These are phyloP conservation scores for Edolisoma coerulescens DNA, from an alignment of 2,113 vertebrate species.

Conservation along the genomic window DNA sequence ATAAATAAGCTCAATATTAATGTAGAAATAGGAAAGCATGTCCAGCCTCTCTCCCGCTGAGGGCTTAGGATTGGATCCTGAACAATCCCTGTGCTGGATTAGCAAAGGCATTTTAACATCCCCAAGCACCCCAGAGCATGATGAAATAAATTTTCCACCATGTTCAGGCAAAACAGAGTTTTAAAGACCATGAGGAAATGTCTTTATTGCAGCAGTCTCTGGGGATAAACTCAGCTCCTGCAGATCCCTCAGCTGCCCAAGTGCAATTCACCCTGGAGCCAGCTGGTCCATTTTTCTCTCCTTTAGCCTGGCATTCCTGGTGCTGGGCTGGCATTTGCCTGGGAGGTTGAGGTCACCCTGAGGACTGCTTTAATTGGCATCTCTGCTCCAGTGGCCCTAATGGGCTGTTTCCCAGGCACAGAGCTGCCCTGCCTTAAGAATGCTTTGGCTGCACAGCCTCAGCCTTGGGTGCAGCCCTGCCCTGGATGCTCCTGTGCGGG, in stretches of 20 bases:
- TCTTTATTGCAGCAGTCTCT: background rate
- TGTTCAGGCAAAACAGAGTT: background rate
- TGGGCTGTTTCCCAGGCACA: constrained; percentile 24
- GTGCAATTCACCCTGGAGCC: background rate
- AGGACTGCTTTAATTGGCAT: constrained; percentile 34
- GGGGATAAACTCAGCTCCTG: background rate
- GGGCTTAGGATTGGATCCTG: background rate
- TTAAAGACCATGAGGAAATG: background rate
- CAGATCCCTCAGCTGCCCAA: background rate
- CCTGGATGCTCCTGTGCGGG: background rate
- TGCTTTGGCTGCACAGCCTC: background rate
- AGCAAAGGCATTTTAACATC: background rate
- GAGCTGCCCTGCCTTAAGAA: background rate
- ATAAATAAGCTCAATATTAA: background rate
- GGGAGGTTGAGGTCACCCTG: background rate
- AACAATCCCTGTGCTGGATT: background rate
- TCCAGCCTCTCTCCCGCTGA: background rate
- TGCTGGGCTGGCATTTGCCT: background rate
- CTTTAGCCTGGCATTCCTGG: background rate
- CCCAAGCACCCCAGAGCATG: rapidly evolving
- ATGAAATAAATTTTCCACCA: background rate
- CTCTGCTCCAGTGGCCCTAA: background rate
- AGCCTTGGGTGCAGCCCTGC: background rate
- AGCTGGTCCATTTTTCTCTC: background rate
- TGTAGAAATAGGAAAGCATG: background rate